phyloP scores from a whole-genome alignment of 1,140 invertebrate species.

The Aradophagus sp. region DNA sequence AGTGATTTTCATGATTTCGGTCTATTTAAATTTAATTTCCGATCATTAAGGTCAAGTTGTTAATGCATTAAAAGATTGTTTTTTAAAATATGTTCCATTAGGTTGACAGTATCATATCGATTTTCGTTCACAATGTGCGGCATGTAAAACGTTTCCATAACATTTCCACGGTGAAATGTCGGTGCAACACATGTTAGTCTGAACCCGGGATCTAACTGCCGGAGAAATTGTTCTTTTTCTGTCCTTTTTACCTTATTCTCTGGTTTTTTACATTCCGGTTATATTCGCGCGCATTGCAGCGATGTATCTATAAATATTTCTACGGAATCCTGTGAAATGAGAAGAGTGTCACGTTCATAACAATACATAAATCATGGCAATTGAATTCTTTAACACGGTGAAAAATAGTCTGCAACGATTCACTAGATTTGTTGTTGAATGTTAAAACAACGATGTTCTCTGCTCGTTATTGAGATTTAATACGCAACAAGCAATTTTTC shows the following conservation, averaged over 20 bases:
- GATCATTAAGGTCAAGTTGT: too few relatives aligned
- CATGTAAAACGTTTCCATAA: conserved; percentile 44
- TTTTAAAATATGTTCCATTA: too few relatives aligned
- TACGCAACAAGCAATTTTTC: too few relatives aligned
- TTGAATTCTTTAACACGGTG: conserved; percentile 50
- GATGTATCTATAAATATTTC: conserved; percentile 45
- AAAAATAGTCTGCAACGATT: too few relatives aligned
- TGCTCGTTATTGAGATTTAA: too few relatives aligned
- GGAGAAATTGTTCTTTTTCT: conserved; percentile 11
- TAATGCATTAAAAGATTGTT: too few relatives aligned
- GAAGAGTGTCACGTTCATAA: conserved; percentile 37
- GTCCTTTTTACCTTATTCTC: not conserved
- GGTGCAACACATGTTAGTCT: conserved; percentile 17
- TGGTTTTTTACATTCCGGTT: conserved; percentile 2
- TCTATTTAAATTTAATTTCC: too few relatives aligned
- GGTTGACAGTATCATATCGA: conserved; percentile 20
- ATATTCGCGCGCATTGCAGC: conserved; percentile 30
- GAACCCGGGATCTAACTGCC: conserved; percentile 19
- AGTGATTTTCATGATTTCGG: too few relatives aligned
- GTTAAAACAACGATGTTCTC: too few relatives aligned
- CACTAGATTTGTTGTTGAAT: too few relatives aligned
- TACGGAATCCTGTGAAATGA: conserved; percentile 42
- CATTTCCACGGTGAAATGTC: conserved; percentile 41
- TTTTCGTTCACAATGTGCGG: conserved; percentile 40
- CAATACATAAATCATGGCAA: conserved; percentile 47